A percentile compares a stretch with the other conserved stretches of the same genome.
These are phyloP conservation scores for Phocoena sinus DNA, from an alignment of 2,113 vertebrate genomes.

Conservation along the genomic window DNA sequence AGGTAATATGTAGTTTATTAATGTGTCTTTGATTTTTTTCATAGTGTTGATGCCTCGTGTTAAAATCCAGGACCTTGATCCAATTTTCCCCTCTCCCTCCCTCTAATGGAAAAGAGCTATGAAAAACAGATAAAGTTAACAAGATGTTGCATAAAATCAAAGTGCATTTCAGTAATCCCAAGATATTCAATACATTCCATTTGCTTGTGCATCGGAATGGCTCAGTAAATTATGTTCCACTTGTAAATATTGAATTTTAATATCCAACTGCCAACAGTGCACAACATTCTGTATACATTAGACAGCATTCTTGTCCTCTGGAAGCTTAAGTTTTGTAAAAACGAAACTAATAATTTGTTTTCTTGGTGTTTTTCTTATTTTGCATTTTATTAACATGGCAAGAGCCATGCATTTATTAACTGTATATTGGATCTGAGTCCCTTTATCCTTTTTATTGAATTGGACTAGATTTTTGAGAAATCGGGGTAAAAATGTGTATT, in stretches of 20 bases:
- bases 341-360: conserved; percentile 21
- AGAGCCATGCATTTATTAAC: neutral
- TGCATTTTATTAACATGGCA: conserved; percentile 26
- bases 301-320: conserved; percentile 60
- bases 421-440: neutral
- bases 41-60: conserved; percentile 71
- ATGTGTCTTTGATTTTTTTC: conserved; percentile 76
- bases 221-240: conserved; percentile 68
- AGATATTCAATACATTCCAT: conserved; percentile 63
- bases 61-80: conserved; percentile 78
- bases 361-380: conserved; percentile 26
- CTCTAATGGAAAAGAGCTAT: conserved; percentile 68
- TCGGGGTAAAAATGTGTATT: neutral
- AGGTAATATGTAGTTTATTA: conserved; percentile 85
- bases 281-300: conserved; percentile 1
- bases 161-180: conserved; percentile 71
- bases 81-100: conserved; percentile 72
- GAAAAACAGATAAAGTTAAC: conserved; percentile 80
- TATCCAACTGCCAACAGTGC: conserved; percentile 24
- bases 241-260: conserved; percentile 72
- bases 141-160: conserved; percentile 81
- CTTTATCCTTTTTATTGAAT: neutral
- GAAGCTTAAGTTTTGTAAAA: conserved; percentile 62
- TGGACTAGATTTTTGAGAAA: conserved; percentile 29
- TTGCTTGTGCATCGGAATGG: conserved; percentile 62